Base-by-base conservation (phyloP, 2,797 vertebrate species). In the Distichodus sexfasciatus region DNA sequence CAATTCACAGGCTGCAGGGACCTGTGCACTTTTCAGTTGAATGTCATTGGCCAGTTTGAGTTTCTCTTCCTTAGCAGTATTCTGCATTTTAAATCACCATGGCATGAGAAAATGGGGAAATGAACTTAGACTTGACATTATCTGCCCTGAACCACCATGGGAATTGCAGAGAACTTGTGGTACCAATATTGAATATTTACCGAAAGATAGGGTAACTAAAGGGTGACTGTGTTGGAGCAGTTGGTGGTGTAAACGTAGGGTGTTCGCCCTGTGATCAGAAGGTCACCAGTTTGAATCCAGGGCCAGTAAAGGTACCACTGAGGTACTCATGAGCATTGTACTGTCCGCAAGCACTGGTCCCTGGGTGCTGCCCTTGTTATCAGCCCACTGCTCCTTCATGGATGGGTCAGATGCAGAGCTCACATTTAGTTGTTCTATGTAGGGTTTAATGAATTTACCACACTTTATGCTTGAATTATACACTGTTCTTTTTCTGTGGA, bases 11-110 rank as follows among this genome's bases (percentile, higher is more conserved):
- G 70, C 74, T 70, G 72, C 70, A 68, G 82, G 64, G 68, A 66
- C 36, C 72, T 74, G 57, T 80, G 73, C 75, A 78, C 82, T 87
- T 88, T 86, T 77, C 81, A 87, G 85, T 88, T 90, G 87, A 89
- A 86, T 88, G 87, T 87, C 85, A 86, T 87, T 84, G 82, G 66
- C 29, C 2, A 33, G 50, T 53, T 66, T 77, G 38, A 70, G 70
- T 54, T 65, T 58, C 59, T 88, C 83, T 85, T 80, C 85, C 86
- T 81, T 57, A 48, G 82, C 83, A 68, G 76, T 59, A 48, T 76
- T 82, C 82, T 82, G 84, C 86, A 86, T 90, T 87, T 79, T 87
- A 86, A 87, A 87, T 87, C 79, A 74, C 50, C 58, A 74, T 17
- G 19, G 29, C 46, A 40, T n/a, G 15, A 89, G 85, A 83, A 84